Base-by-base conservation (phyloP, 2,113 vertebrate species). In the Anser cygnoides region DNA sequence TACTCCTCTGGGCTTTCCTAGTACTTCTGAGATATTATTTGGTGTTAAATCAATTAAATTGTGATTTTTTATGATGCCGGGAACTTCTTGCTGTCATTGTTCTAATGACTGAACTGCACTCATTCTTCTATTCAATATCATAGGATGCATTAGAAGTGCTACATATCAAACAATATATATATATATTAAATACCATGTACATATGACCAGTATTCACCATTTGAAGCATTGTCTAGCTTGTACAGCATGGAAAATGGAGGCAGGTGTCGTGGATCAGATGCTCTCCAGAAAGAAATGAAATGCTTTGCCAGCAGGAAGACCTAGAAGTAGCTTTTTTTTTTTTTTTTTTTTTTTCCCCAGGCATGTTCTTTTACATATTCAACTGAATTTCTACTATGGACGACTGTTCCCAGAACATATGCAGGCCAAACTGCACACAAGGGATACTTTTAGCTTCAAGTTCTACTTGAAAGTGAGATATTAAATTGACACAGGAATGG, bases 311-410 rank as follows among this genome's bases (percentile, higher is more conserved):
- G 81, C 80, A 95, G 54, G 71, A 91, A 94, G 93, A 94, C 91
- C 95, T 95, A 92, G 84, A 96, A 95, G 90, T 9, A 92, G 35
- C 14, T 16, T 22, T 93, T 90, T 54, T 52, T 49, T 49, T 20
- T 22, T 92, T 20, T 90, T 50, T 50, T 26, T 39, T 65, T 7
- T 58, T 41, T n/a, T n/a, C n/a, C 73, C 44, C 81, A 89, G 89
- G 58, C 89, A 80, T 93, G 81, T 89, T 95, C 92, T 95, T 93
- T 96, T 92, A 72, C 91, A 94, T 91, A 92, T 93, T 97, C 96
- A 95, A 35, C 41, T 89, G 91, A 91, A 89, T 95, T 92, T 82
- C 59, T 89, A 6, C 84, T 89, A 35, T 92, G 92, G 95, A 84
- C 71, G 11, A 73, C 74, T 95, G 84, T 96, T 93, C 94, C 77